Base-by-base conservation (phyloP, 2,797 vertebrate genomes). In the Uromys caudimaculatus region DNA sequence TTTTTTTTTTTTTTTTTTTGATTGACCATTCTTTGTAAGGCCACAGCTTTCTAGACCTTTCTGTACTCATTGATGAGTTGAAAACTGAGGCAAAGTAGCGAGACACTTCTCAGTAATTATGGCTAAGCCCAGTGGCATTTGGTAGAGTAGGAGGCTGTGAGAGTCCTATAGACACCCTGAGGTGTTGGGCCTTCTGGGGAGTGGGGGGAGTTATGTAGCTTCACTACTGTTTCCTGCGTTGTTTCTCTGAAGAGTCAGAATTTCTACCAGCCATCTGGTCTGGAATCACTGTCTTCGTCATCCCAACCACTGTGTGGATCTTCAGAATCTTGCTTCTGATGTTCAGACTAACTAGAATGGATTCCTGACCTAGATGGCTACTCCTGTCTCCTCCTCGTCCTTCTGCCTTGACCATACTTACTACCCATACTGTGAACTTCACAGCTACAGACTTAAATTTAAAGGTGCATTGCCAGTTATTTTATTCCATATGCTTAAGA, bases 51-150 rank as follows among this genome's bases (percentile, higher is more conserved):
- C 47, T 95, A 93, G 84, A 79, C 78, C 67, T 94, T 96, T 83
- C 73, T 94, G 58, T 95, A 41, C 29, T 93, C 77, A 89, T 56
- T 93, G 91, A 90, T 96, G 93, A 96, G 35, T 93, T 96, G 91
- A 81, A 93, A 84, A 96, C 91, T 90, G 77, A 95, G 32, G 69
- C n/a, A 82, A 90, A 64, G 56, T 90, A 52, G 86, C 47, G 56
- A 90, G 88, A 92, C 38, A 54, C 38, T 87, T 96, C 13, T 69
- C 92, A 50, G 67, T 94, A 92, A 92, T 90, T 95, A 41, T 50
- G 69, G 83, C 77, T 89, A 64, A 90, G 84, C 79, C 27, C 58
- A 52, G 32, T 85, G 87, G 50, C 76, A 75, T 35, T 81, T 56
- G 75, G 73, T 89, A 41, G 89, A 19, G 47, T 60, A 38, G 54